A percentile compares a stretch with the other conserved stretches of the same genome.
Evolutionary conservation across 2,888 invertebrate species (phyloP).

Genomic region (Lepetodrilus schrolli): DNA sequence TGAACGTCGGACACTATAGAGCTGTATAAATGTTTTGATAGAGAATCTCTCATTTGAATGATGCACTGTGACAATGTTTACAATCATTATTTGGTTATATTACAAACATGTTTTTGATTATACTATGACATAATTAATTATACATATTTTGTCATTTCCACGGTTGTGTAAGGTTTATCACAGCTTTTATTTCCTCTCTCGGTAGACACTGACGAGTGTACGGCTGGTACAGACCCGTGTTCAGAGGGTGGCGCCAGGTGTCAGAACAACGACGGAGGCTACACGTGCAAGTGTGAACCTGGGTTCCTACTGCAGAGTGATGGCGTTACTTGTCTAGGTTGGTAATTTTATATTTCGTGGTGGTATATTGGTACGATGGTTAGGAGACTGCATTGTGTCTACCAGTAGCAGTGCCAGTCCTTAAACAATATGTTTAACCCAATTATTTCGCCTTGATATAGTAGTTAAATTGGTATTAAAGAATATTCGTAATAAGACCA

Average conservation of each 20-base stretch:
- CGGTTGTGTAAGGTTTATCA: background rate
- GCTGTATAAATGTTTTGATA: no score
- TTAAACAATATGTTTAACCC: no score
- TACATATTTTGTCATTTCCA: background rate
- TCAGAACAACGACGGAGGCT: background rate
- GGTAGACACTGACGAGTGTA: background rate
- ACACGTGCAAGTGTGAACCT: background rate
- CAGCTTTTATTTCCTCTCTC: background rate
- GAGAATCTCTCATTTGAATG: no score
- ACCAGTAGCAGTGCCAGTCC: no score
- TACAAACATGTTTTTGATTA: background rate
- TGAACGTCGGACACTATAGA: background rate
- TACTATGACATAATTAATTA: background rate
- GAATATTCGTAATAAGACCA: no score
- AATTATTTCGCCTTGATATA: no score
- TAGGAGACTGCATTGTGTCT: no score
- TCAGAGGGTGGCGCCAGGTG: background rate
- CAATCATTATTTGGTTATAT: no score
- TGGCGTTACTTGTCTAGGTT: background rate
- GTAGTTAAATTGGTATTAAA: no score
- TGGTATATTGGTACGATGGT: no score
- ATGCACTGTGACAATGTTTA: no score
- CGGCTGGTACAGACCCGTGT: background rate
- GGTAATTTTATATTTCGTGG: background rate
- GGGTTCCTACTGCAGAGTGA: conserved; percentile 8